Evolutionary conservation across 2,797 vertebrate genomes (phyloP).

Genomic region (Molossus molossus): DNA sequence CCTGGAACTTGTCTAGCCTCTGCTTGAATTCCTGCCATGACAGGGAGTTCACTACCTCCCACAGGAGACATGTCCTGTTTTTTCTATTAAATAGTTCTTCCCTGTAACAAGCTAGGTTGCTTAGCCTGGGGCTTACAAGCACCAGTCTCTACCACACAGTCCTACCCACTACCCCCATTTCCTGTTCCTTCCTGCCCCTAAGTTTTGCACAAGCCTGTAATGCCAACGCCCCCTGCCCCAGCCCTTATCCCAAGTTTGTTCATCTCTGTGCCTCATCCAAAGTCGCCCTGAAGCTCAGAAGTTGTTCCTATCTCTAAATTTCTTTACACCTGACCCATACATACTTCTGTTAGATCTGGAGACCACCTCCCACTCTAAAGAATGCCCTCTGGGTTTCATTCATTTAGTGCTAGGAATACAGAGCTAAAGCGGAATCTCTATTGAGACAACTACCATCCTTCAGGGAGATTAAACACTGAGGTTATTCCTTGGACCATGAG

Average conservation of each 20-base stretch:
- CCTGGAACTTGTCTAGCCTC: neutral
- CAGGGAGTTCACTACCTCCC: neutral
- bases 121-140: neutral
- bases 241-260: neutral
- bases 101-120: neutral
- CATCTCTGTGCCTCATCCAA: neutral
- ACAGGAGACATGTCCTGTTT: neutral
- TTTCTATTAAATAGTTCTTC: neutral
- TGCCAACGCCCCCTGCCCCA: accelerated
- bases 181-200: neutral
- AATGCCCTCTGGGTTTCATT: neutral
- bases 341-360: neutral
- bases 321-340: neutral
- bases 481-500: neutral
- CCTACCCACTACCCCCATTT: neutral
- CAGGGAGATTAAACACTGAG: neutral
- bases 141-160: neutral
- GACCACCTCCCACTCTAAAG: neutral
- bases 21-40: conserved; percentile 46
- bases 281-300: neutral
- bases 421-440: neutral
- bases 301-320: neutral
- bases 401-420: neutral
- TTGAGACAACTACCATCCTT: neutral
- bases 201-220: neutral